Evolutionary conservation across 2,888 invertebrate genomes (phyloP), one percentile per base, ranked within the genome.

Genomic region (Cacoxenus indagator): DNA sequence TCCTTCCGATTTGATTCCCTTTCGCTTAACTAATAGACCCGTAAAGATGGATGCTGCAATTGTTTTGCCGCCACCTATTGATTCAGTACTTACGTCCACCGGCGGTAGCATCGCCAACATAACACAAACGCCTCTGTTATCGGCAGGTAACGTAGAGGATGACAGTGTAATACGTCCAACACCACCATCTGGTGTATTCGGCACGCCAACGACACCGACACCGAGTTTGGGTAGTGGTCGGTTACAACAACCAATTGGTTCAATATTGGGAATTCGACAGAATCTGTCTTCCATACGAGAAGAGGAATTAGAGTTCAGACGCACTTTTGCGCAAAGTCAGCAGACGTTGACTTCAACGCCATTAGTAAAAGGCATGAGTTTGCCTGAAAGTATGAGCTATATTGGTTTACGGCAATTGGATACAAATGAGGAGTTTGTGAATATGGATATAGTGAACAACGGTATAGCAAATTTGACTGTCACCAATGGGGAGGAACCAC

Each of bases 241-340:
- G n/a, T n/a, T n/a, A n/a, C n/a, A n/a, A n/a, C n/a, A n/a, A n/a
- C n/a, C n/a, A n/a, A n/a, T n/a, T n/a, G n/a, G 37, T 37, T 55
- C 26, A 27, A n/a, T 24, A 14, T 11, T 24, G 14, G 26, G 26
- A n/a, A n/a, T n/a, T 24, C 55, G 27, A 14, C 37, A 45, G 9
- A 45, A 24, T 62, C 45, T 62, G 26, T 19, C 37, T 24, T 19
- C 43, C 4, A 62, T 62, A 62, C 61, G 24, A 14, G 61, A 62
- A 11, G 61, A 45, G 26, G 61, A 62, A 14, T 29, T 17, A 5
- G 37, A 62, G 45, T 24, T 24, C 8, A 24, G 61, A 14, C 61
- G 45, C 4, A 62, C 43, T 43, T 62, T 62, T 24, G 61, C n/a
- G 19, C 43, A n/a, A n/a, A n/a, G n/a, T n/a, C n/a, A 62, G 14